phyloP scores from a whole-genome alignment of 1,140 invertebrate genomes.

The Lasioglossum baleicum region DNA sequence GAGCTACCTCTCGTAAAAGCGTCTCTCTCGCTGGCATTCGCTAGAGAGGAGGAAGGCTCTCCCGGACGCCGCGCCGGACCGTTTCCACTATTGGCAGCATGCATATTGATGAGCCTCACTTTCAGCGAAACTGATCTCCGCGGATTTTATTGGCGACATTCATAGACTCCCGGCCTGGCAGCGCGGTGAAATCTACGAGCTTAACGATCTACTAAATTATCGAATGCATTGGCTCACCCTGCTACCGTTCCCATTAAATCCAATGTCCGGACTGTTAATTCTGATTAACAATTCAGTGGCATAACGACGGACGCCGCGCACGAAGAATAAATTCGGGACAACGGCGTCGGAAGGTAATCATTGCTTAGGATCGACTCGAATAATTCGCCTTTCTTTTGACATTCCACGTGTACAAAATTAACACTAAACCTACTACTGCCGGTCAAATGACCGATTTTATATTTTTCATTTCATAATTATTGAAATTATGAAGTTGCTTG shows the following conservation, averaged over 20 bases:
- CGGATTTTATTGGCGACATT: slow-evolving; percentile 30
- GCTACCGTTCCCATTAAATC: slow-evolving; percentile 33
- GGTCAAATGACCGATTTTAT: too few species aligned
- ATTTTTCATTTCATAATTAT: too few species aligned
- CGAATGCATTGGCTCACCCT: slow-evolving; percentile 15
- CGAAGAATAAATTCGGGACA: too few species aligned
- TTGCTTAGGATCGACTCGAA: too few species aligned
- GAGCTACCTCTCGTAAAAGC: slow-evolving; percentile 9
- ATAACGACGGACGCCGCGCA: too few species aligned
- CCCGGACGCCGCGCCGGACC: background rate
- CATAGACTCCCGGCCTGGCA: background rate
- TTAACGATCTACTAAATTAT: slow-evolving; percentile 58
- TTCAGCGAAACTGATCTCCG: background rate
- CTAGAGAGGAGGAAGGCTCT: background rate
- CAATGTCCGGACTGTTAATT: slow-evolving; percentile 39
- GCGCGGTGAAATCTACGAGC: slow-evolving; percentile 36
- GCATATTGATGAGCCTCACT: slow-evolving; percentile 9
- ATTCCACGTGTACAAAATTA: too few species aligned
- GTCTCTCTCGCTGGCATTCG: background rate
- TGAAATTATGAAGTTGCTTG: too few species aligned
- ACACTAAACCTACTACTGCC: too few species aligned
- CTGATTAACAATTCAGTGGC: slow-evolving; percentile 34
- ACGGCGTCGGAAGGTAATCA: too few species aligned
- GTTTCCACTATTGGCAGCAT: background rate
- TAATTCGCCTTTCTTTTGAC: too few species aligned